Conservation (phyloP, 2,797 vertebrate species). For the Valencia hispanica region DNA sequence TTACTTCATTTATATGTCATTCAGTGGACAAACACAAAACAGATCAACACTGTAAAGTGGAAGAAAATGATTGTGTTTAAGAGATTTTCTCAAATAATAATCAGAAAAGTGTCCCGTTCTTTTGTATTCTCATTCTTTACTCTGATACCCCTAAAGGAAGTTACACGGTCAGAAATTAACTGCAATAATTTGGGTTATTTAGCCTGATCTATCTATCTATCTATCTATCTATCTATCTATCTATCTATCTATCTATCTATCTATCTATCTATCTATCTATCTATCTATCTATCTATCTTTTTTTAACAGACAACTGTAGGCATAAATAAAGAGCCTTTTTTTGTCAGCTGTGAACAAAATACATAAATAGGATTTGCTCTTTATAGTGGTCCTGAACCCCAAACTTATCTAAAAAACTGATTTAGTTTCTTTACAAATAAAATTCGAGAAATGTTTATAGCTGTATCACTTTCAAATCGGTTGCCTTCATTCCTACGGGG, state of each 20-base stretch:
- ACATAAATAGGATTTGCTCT: not conserved
- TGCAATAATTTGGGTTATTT: too few relatives aligned
- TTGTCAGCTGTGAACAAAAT: too few relatives aligned
- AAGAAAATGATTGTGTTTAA: not conserved
- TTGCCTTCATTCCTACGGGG: constrained; percentile 51
- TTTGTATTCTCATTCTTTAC: not conserved
- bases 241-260: too few relatives aligned
- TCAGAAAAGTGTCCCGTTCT: not conserved
- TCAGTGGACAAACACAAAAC: not conserved
- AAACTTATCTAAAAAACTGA: not conserved
- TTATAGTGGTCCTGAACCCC: not conserved
- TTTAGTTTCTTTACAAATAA: not conserved
- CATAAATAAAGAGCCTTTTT: too few relatives aligned
- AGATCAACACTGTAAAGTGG: not conserved
- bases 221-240: too few relatives aligned
- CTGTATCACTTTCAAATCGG: not conserved
- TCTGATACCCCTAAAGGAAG: not conserved
- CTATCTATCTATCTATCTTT: not conserved
- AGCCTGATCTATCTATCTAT: too few relatives aligned
- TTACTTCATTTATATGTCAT: not conserved
- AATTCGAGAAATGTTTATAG: not conserved
- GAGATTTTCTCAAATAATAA: not conserved
- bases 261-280: too few relatives aligned
- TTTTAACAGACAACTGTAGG: not conserved
- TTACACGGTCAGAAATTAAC: too few relatives aligned